Percentiles rank a stretch among this genome's conserved stretches.
Conservation (phyloP, 2,888 invertebrate genomes). For the Aporophyla nigra region DNA sequence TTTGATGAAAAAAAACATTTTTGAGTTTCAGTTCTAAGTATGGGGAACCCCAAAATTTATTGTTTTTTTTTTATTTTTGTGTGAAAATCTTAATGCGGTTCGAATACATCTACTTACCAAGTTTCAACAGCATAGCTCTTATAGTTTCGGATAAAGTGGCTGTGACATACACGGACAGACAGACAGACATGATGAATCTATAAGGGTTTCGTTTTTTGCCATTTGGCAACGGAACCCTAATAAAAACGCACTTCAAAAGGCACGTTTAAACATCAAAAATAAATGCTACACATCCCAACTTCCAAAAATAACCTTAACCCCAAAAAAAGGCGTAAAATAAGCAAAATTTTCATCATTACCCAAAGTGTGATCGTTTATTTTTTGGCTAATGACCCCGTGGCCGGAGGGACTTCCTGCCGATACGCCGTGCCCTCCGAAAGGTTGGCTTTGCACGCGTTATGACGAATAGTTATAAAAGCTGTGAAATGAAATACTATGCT, state of each 20-base stretch:
- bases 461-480: conserved; percentile 76
- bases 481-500: conserved; percentile 71
- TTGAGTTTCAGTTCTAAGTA: no score
- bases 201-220: no score
- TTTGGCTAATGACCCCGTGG: conserved; percentile 83
- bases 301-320: conserved; percentile 15
- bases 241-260: conserved; percentile 3
- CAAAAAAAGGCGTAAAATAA: conserved; percentile 65
- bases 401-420: conserved; percentile 76
- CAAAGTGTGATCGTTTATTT: conserved; percentile 82
- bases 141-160: no score
- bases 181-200: no score
- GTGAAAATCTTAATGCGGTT: no score
- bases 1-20: no score
- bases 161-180: no score
- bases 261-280: conserved; percentile 16
- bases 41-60: no score
- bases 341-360: conserved; percentile 75
- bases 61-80: no score
- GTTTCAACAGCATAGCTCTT: no score
- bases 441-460: conserved; percentile 80
- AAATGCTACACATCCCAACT: conserved; percentile 13
- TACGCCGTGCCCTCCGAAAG: conserved; percentile 77
- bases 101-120: no score
- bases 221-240: no score